Evolutionary conservation across 2,888 invertebrate species (phyloP).

Genomic region (Pimpla rufipes): DNA sequence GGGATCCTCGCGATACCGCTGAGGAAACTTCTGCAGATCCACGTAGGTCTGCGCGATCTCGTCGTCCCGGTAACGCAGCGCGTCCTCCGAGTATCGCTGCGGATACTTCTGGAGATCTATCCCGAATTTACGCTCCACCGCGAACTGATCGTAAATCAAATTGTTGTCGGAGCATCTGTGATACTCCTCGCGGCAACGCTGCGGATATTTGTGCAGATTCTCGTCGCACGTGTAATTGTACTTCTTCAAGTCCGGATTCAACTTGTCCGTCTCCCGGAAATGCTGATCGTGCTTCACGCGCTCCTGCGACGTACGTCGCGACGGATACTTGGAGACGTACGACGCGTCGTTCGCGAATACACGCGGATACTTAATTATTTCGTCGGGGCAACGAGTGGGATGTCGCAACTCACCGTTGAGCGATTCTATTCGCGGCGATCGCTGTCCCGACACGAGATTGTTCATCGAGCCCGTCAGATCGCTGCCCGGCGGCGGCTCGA

Average conservation of each 20-base stretch:
- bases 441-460: conserved; percentile 81
- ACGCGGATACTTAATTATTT: conserved; percentile 77
- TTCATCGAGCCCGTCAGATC: conserved; percentile 84
- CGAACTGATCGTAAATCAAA: conserved; percentile 79
- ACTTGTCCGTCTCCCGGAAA: conserved; percentile 67
- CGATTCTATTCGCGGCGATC: conserved; percentile 82
- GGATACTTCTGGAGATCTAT: conserved; percentile 73
- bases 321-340: conserved; percentile 78
- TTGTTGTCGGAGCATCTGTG: conserved; percentile 83
- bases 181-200: conserved; percentile 83
- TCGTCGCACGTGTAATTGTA: conserved; percentile 82
- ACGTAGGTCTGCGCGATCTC: conserved; percentile 71
- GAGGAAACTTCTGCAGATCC: conserved; percentile 81
- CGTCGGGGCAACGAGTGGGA: conserved; percentile 75
- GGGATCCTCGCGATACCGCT: conserved; percentile 81
- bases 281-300: conserved; percentile 71
- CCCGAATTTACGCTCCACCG: conserved; percentile 74
- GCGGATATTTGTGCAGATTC: conserved; percentile 82
- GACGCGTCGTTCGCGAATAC: conserved; percentile 75
- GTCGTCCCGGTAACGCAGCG: conserved; percentile 76
- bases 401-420: conserved; percentile 84
- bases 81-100: conserved; percentile 80
- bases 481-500: conserved; percentile 76
- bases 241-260: conserved; percentile 75
- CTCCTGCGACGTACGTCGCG: conserved; percentile 76